Evolutionary conservation across 2,113 vertebrate species (phyloP), one percentile per base, ranked within the genome.

Genomic region (Perca fluviatilis): DNA sequence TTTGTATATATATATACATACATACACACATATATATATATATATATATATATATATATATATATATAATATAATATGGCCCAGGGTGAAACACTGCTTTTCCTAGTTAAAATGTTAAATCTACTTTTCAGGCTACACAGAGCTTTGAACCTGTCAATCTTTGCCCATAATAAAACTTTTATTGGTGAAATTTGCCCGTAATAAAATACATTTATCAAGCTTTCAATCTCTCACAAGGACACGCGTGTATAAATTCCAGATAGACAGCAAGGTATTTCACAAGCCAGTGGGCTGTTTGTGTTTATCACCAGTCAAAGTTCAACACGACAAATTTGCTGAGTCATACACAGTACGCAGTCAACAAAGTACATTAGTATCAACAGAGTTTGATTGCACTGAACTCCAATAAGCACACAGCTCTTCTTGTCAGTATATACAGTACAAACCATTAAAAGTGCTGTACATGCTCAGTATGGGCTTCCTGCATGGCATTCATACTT

Each of bases 261-360:
- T 0, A 50, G 15, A 7, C 47, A 9, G 3, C 21, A 58, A 46
- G 6, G 2, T 68, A 15, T 80, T 86, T 74, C 46, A 27, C 25
- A 80, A 80, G 11, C 12, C 46, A 13, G 1, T 16, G 5, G 6
- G 6, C 50, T 14, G 43, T 74, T 8, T 70, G 49, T 54, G 63
- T 89, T 62, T 36, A 49, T 56, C 27, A 18, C n/a, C 21, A 23
- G 14, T 60, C 65, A 72, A 86, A 81, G 86, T 88, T n/a, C 49
- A 89, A 43, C 58, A 60, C 30, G 33, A 67, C 30, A 64, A 21
- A 76, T 57, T 5, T 56, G 71, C 68, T 58, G 63, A 68, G 60
- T 82, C 71, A 70, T 56, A 16, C 6, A 1, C 30, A 36, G 2
- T 5, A 21, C 23, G 25, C 25, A 25, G 11, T 70, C 23, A 64